Evolutionary conservation across 1,140 invertebrate species (phyloP).

Genomic region (Trialeurodes vaporariorum): DNA sequence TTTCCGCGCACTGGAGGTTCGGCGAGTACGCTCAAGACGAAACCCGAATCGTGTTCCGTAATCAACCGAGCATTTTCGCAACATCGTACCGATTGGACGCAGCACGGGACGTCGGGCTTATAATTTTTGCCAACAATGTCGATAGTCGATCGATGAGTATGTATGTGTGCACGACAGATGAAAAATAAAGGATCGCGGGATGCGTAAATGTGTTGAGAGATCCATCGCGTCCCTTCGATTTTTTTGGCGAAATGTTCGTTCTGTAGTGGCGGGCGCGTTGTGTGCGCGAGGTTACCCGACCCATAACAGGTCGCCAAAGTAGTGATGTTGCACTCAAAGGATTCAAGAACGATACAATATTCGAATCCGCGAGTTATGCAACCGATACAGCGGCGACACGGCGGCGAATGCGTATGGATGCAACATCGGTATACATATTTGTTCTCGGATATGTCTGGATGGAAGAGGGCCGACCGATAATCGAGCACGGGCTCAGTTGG

Average conservation of each 20-base stretch:
- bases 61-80: background rate
- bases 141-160: background rate
- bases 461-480: background rate
- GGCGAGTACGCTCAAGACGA: background rate
- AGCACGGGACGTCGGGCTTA: background rate
- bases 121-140: background rate
- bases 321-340: background rate
- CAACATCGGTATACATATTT: background rate
- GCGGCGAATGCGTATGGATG: background rate
- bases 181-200: background rate
- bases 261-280: background rate
- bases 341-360: background rate
- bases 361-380: background rate
- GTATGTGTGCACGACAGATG: background rate
- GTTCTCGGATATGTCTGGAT: background rate
- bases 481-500: background rate
- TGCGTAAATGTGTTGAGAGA: background rate
- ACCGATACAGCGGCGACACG: background rate
- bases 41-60: background rate
- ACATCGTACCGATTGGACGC: background rate
- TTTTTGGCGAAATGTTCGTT: background rate
- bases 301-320: background rate
- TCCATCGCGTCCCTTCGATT: background rate
- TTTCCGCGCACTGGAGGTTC: too few species aligned
- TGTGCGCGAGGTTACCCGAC: background rate